Evolutionary conservation across 2,113 vertebrate species (phyloP).

Genomic region (Zapornia atra): DNA sequence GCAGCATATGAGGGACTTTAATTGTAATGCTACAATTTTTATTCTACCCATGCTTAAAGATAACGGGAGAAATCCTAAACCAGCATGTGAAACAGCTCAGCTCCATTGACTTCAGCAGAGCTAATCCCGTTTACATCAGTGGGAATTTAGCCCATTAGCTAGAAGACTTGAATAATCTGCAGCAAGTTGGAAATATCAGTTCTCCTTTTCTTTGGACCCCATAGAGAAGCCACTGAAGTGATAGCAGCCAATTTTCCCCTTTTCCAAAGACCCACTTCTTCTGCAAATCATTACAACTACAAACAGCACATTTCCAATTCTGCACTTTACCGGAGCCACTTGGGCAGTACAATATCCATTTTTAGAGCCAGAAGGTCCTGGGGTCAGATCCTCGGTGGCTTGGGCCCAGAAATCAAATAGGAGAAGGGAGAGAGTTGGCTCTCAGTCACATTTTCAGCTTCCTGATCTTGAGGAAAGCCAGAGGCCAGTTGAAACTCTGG

Average conservation of each 20-base stretch:
- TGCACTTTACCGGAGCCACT: background rate
- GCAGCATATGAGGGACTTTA: slow-evolving; percentile 1
- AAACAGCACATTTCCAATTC: slow-evolving; percentile 25
- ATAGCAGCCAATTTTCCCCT: background rate
- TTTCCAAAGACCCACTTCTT: background rate
- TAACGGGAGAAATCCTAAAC: background rate
- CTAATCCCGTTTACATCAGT: background rate
- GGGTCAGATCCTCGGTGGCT: slow-evolving; percentile 16
- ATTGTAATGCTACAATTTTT: background rate
- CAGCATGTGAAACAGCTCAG: background rate
- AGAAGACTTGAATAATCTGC: background rate
- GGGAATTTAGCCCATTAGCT: background rate
- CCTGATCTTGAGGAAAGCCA: background rate
- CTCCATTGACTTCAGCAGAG: background rate
- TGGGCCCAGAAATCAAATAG: slow-evolving; percentile 14
- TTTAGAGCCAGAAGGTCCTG: slow-evolving; percentile 33
- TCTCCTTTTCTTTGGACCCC: background rate
- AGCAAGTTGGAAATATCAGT: background rate
- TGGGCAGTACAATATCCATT: background rate
- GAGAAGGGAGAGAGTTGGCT: background rate
- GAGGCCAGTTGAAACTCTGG: background rate
- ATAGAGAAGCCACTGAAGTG: background rate
- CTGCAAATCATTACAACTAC: slow-evolving; percentile 39
- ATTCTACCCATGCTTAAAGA: background rate
- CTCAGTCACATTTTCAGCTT: slow-evolving; percentile 4